Evolutionary conservation across 2,113 vertebrate genomes (phyloP), one percentile per base, ranked within the genome.

Genomic region (Tragelaphus strepsiceros): DNA sequence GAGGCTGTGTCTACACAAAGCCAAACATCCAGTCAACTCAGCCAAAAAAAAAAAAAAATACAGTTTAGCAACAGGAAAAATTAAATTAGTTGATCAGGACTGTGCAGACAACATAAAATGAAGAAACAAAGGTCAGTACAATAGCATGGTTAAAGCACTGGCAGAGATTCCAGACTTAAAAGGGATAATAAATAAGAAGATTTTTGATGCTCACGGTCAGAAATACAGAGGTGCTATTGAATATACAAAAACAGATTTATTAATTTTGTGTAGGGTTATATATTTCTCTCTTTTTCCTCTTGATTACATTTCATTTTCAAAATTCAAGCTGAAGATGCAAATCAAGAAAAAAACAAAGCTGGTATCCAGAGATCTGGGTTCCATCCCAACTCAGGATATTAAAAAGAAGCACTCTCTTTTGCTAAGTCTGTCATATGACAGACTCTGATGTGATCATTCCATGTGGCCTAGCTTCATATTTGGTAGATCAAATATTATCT

Each of bases 1-100:
- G 93, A 58, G 84, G 87, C 95, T 96, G 90, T 97, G 97, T 96
- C 95, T 96, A 97, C 58, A 97, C 96, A 97, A 97, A 98, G 96
- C 89, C 96, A 93, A 97, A 94, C 85, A 95, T 83, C 91, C 91
- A 96, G 80, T 94, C 92, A 92, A 91, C 62, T 94, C 95, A 96
- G 91, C 88, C 51, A 83, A 64, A 95, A 83, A 83, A 62, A 85
- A 89, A 67, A 96, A 95, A 96, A 86, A 85, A 12, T 46, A 91
- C 58, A 92, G 86, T 96, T 97, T 81, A 96, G 53, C 9, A 24
- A 80, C 83, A 98, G 86, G 61, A 89, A 96, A 95, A 97, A 96
- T 95, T 62, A 98, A 94, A 67, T 97, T 96, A 89, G 86, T 39
- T 92, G 43, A 59, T 58, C 13, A 46, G 43, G 30, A 90, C 22